Evolutionary conservation across 2,888 invertebrate genomes (phyloP).

Genomic region (Azorinus chamasolen): DNA sequence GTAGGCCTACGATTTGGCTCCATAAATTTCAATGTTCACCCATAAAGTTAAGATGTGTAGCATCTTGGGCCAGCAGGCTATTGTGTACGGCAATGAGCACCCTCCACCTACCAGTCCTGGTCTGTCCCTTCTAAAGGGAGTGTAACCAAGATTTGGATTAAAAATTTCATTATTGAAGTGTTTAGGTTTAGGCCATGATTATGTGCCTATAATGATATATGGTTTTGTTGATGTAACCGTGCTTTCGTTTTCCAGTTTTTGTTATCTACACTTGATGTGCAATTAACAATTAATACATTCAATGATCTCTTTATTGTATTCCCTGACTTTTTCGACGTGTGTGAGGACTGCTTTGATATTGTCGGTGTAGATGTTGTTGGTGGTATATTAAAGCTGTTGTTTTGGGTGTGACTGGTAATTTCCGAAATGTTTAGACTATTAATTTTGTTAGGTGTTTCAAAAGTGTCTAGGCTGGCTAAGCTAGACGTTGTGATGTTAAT

Average conservation of each 20-base stretch:
- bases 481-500: too few relatives aligned
- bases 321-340: too few relatives aligned
- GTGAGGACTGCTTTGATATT: too few relatives aligned
- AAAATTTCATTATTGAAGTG: constrained; percentile 34
- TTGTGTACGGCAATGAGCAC: constrained; percentile 17
- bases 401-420: too few relatives aligned
- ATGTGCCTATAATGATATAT: constrained; percentile 30
- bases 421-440: too few relatives aligned
- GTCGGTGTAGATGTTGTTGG: too few relatives aligned
- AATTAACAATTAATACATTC: constrained; percentile 18
- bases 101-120: constrained; percentile 10
- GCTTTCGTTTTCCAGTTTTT: constrained; percentile 29
- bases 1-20: constrained; percentile 2
- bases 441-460: too few relatives aligned
- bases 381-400: too few relatives aligned
- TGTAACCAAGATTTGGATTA: constrained; percentile 34
- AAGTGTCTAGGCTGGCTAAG: too few relatives aligned
- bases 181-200: constrained; percentile 40
- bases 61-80: constrained; percentile 12
- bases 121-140: constrained; percentile 22
- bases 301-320: too few relatives aligned
- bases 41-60: constrained; percentile 3
- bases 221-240: constrained; percentile 18
- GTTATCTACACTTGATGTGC: constrained; percentile 21
- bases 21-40: constrained; percentile 15